A percentile compares a stretch with the other conserved stretches of the same genome.
These are phyloP conservation scores for Furcifer pardalis DNA, from an alignment of 2,797 vertebrate genomes.

Conservation along the genomic window DNA sequence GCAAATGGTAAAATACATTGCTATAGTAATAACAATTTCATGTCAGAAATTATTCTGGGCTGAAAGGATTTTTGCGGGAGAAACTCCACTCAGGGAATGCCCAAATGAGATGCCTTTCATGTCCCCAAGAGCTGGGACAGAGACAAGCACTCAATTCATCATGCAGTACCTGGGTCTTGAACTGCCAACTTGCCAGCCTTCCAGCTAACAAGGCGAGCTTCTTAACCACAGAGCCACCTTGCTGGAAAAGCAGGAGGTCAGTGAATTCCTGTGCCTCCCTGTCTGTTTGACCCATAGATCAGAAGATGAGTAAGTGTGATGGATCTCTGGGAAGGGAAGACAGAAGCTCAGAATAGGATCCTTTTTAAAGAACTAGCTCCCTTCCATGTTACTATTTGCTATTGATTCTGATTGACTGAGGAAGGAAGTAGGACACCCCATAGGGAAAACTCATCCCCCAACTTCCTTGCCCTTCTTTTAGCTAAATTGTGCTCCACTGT, in stretches of 20 bases:
- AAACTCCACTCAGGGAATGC: too few relatives aligned
- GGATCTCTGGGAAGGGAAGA: background rate
- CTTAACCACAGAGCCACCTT: too few relatives aligned
- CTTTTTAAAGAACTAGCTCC: background rate
- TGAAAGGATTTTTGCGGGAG: too few relatives aligned
- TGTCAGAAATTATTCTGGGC: too few relatives aligned
- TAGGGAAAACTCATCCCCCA: background rate
- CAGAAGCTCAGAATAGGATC: background rate
- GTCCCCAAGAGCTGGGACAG: too few relatives aligned
- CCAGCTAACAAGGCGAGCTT: too few relatives aligned
- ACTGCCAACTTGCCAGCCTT: too few relatives aligned
- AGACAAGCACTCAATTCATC: too few relatives aligned
- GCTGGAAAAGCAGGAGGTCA: background rate
- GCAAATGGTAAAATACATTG: background rate
- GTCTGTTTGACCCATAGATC: too few relatives aligned
- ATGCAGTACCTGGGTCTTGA: too few relatives aligned
- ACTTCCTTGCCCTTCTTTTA: background rate
- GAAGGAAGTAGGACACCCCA: background rate
- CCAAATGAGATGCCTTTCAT: too few relatives aligned
- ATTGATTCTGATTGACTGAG: background rate
- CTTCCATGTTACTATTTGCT: background rate
- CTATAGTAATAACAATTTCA: too few relatives aligned
- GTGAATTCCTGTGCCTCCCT: background rate
- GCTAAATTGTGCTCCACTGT: background rate
- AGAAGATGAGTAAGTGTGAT: background rate